Conservation (phyloP, 2,888 invertebrate species). For the Ochropacha duplaris region DNA sequence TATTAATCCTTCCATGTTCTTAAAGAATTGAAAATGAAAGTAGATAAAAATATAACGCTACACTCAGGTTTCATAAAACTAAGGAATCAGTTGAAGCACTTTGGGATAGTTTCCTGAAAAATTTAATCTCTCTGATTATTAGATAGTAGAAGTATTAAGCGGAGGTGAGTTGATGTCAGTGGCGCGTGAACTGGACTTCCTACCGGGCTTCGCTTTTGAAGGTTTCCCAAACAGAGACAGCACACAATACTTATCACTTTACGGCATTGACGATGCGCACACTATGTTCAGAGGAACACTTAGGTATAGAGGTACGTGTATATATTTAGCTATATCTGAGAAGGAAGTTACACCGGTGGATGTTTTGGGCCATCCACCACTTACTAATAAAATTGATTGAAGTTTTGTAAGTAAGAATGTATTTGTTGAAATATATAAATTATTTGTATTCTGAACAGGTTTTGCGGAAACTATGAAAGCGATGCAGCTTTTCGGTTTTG, state of each 20-base stretch:
- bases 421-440: not conserved
- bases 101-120: not conserved
- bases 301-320: constrained; percentile 87
- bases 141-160: constrained; percentile 93
- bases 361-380: too few species aligned
- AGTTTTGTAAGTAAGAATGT: not conserved
- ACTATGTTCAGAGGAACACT: constrained; percentile 97
- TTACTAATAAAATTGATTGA: too few species aligned
- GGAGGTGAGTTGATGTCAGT: constrained; percentile 95
- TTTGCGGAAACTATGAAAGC: constrained; percentile 95
- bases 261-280: constrained; percentile 93
- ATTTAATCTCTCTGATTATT: constrained; percentile 1
- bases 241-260: constrained; percentile 92
- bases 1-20: not conserved
- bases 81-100: too few species aligned
- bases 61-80: too few species aligned
- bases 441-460: constrained; percentile 72
- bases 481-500: constrained; percentile 93
- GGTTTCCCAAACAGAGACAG: constrained; percentile 99
- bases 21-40: not conserved
- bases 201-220: constrained; percentile 98
- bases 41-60: too few species aligned
- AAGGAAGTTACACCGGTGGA: too few species aligned
- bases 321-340: not conserved
- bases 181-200: constrained; percentile 90